phyloP scores from a whole-genome alignment of 1,140 invertebrate genomes.

The Cheumatopsyche charites region DNA sequence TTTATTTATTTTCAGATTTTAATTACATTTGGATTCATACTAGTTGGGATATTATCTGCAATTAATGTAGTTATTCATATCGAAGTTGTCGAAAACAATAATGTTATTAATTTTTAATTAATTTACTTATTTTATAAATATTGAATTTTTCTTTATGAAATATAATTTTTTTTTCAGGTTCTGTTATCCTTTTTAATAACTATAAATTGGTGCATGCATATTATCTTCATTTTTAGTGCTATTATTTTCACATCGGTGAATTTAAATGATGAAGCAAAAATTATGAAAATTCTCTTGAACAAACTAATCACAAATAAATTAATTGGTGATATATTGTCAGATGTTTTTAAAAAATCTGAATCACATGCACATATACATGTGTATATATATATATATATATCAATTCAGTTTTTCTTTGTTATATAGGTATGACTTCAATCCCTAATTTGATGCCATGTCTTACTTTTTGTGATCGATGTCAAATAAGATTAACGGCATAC shows the following conservation, averaged over 20 bases:
- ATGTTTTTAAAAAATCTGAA: no score
- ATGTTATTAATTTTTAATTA: not conserved
- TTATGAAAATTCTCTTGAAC: not conserved
- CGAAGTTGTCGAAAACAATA: not conserved
- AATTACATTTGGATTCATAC: not conserved
- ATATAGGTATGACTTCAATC: no score
- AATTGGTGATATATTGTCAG: no score
- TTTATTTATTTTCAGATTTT: not conserved
- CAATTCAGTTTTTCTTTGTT: no score
- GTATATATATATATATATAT: no score
- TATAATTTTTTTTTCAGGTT: slow-evolving; percentile 1
- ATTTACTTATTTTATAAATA: no score
- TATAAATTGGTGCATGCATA: slow-evolving; percentile 3
- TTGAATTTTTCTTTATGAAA: not conserved
- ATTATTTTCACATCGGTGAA: not conserved
- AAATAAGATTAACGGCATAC: no score
- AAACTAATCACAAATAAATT: not conserved
- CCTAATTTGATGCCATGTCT: no score
- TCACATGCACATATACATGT: no score
- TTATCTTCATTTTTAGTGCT: not conserved
- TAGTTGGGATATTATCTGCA: not conserved
- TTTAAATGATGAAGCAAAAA: not conserved
- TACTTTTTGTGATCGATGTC: no score
- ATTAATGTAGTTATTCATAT: not conserved
- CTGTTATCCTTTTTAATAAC: not conserved